Conservation (phyloP, 2,888 invertebrate species). For the Parascotia fuliginaria region DNA sequence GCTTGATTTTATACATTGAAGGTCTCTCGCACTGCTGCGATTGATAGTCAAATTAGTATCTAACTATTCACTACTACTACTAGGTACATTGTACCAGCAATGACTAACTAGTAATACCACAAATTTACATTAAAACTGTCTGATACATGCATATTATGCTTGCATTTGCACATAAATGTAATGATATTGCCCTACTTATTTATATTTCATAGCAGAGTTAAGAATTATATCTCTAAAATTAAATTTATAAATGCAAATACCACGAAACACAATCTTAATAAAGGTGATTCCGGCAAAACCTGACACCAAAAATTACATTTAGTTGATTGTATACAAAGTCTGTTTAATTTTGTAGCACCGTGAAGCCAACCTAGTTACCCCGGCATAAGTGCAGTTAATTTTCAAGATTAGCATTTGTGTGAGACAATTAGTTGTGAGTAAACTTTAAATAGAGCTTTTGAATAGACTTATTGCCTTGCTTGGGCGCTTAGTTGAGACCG, state of each 20-base stretch:
- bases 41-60: too few relatives aligned
- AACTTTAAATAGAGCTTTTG: constrained; percentile 56
- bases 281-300: constrained; percentile 18
- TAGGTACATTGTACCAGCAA: too few relatives aligned
- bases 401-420: constrained; percentile 56
- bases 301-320: constrained; percentile 22
- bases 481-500: constrained; percentile 32
- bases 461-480: constrained; percentile 48
- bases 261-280: constrained; percentile 12
- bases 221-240: not conserved
- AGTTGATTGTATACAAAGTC: constrained; percentile 36
- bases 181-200: too few relatives aligned
- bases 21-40: too few relatives aligned
- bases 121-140: too few relatives aligned
- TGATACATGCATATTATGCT: too few relatives aligned
- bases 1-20: too few relatives aligned
- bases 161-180: too few relatives aligned
- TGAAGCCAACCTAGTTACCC: constrained; percentile 49
- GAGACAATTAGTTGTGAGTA: constrained; percentile 55
- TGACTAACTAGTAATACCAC: too few relatives aligned
- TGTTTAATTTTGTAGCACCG: constrained; percentile 45
- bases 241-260: not conserved
- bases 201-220: not conserved
- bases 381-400: constrained; percentile 58
- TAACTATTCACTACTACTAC: too few relatives aligned